These are phyloP conservation scores for Eupleurogrammus muticus DNA, from an alignment of 2,797 vertebrate species.

Conservation along the genomic window DNA sequence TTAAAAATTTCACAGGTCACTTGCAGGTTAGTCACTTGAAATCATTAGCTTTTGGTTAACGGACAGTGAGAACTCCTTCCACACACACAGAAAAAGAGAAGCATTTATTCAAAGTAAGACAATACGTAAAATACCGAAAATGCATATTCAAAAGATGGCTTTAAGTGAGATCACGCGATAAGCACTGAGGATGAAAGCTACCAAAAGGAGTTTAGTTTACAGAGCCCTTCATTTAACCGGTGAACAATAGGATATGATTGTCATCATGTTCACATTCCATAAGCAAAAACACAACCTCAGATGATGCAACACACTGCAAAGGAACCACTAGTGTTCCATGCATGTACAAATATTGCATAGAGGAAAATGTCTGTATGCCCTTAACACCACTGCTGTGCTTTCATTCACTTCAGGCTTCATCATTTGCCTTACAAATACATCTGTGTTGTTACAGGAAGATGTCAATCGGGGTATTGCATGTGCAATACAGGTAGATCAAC, in stretches of 20 bases:
- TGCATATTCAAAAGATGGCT: conserved; percentile 63
- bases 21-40: background rate
- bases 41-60: background rate
- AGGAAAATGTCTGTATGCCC: conserved; percentile 74
- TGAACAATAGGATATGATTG: conserved; percentile 85
- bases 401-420: conserved; percentile 49
- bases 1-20: conserved; percentile 1
- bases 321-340: conserved; percentile 72
- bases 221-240: conserved; percentile 87
- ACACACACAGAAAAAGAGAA: conserved; percentile 64
- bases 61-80: background rate
- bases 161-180: conserved; percentile 57
- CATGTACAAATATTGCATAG: conserved; percentile 87
- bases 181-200: conserved; percentile 61
- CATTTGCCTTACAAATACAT: conserved; percentile 36
- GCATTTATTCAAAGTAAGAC: conserved; percentile 73
- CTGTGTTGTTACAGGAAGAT: conserved; percentile 47
- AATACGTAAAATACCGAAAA: conserved; percentile 73
- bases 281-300: conserved; percentile 67
- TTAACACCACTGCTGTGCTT: conserved; percentile 73
- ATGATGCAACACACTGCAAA: conserved; percentile 47
- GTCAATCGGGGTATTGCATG: conserved; percentile 40
- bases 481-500: conserved; percentile 58
- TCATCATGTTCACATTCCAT: conserved; percentile 81
- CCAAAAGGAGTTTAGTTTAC: conserved; percentile 71